These are phyloP conservation scores for Anguilla marmorata DNA, from an alignment of 2,797 vertebrate species.

Conservation along the genomic window DNA sequence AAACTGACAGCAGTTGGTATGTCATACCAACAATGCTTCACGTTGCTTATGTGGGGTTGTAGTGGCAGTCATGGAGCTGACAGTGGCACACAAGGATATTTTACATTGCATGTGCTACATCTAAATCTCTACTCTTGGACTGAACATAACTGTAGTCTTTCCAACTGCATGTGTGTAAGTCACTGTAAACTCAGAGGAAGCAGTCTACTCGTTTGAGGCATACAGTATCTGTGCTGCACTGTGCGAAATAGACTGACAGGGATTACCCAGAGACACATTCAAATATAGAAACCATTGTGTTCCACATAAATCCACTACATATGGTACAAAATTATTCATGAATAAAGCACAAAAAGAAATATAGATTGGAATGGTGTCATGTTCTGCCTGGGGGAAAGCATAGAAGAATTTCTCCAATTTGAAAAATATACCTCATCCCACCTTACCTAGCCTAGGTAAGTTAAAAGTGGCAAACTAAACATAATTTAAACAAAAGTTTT, in stretches of 20 bases:
- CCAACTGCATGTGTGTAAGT: not conserved
- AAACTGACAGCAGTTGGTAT: not conserved
- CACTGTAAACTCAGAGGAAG: not conserved
- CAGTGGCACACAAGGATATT: not conserved
- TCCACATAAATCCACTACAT: not conserved
- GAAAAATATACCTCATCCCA: not conserved
- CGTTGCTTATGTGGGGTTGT: not conserved
- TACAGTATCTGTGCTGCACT: not conserved
- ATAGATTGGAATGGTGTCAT: not conserved
- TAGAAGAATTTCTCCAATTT: not conserved
- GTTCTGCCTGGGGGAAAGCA: not conserved
- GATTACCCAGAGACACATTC: not conserved
- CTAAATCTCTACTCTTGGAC: not conserved
- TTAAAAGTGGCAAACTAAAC: not conserved
- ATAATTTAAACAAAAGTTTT: not conserved
- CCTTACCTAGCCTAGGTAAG: not conserved
- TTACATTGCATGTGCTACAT: not conserved
- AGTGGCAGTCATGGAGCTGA: not conserved
- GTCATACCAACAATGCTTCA: not conserved
- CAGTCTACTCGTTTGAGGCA: not conserved
- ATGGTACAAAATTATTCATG: not conserved
- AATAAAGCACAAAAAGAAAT: constrained; percentile 10
- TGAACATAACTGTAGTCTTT: not conserved
- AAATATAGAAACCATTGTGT: not conserved
- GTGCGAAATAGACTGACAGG: not conserved